A percentile compares a stretch with the other conserved stretches of the same genome.
Evolutionary conservation across 2,797 vertebrate genomes (phyloP).

Genomic region (Myotis vivesi): DNA sequence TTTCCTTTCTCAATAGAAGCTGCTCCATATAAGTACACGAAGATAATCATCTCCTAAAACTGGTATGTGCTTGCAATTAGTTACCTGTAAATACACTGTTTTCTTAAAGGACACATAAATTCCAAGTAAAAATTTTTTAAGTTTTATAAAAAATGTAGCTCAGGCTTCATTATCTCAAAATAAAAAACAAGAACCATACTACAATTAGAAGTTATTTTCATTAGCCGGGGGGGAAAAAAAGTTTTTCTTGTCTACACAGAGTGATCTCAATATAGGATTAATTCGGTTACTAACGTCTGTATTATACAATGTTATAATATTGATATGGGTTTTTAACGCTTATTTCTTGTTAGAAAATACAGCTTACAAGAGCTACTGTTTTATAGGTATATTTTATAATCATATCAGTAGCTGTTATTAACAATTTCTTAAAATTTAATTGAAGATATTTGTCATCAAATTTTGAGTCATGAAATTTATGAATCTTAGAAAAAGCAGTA

Average conservation of each 20-base stretch:
- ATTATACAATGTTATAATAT: background rate
- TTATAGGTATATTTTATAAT: background rate
- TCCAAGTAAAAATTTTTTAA: background rate
- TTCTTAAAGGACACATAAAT: background rate
- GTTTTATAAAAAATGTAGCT: background rate
- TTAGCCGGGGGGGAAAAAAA: background rate
- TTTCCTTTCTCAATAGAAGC: background rate
- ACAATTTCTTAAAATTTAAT: background rate
- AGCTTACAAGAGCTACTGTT: background rate
- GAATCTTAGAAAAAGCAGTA: background rate
- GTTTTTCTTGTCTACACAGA: background rate
- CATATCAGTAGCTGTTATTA: background rate
- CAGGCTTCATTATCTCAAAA: background rate
- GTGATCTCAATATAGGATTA: background rate
- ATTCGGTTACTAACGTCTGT: background rate
- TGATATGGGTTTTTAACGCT: background rate
- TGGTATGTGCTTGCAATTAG: background rate
- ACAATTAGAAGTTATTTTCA: background rate
- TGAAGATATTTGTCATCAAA: background rate
- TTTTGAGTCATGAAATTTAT: background rate
- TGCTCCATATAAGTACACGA: background rate
- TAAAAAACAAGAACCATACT: background rate
- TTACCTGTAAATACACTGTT: background rate
- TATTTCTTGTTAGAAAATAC: background rate
- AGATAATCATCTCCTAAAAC: background rate